These are phyloP conservation scores for Ischnus inquisitorius DNA, from an alignment of 2,888 invertebrate species.

Conservation along the genomic window DNA sequence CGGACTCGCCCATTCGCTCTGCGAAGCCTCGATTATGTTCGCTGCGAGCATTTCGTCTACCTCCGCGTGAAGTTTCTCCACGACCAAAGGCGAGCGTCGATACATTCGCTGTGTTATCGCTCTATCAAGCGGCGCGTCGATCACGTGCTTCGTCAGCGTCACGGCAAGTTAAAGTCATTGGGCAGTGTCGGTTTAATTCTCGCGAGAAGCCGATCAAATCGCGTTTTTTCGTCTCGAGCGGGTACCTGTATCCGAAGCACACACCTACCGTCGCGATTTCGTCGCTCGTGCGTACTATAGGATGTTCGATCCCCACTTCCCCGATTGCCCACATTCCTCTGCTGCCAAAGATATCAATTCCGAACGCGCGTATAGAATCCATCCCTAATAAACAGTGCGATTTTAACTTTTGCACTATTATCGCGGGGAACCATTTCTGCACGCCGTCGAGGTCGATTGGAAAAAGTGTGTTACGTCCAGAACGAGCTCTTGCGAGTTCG, in stretches of 20 bases:
- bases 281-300: not conserved
- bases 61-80: slow-evolving; percentile 37
- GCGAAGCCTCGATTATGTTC: slow-evolving; percentile 63
- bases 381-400: not conserved
- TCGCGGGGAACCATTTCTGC: not conserved
- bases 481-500: too few species aligned
- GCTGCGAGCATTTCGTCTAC: slow-evolving; percentile 54
- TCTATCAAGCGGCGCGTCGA: slow-evolving; percentile 2
- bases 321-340: not conserved
- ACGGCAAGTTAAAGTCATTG: not conserved
- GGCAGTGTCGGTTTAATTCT: not conserved
- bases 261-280: not conserved
- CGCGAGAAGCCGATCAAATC: not conserved
- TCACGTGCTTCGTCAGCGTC: slow-evolving; percentile 20
- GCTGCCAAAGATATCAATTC: not conserved
- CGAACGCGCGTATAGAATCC: not conserved
- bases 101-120: slow-evolving; percentile 55
- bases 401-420: not conserved
- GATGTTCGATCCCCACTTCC: not conserved
- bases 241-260: not conserved
- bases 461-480: too few species aligned
- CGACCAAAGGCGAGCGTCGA: slow-evolving; percentile 33
- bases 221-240: not conserved
- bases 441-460: not conserved
- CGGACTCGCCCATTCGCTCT: slow-evolving; percentile 63